These are phyloP conservation scores for Neoaliturus tenellus DNA, from an alignment of 2,888 invertebrate genomes.

Conservation along the genomic window DNA sequence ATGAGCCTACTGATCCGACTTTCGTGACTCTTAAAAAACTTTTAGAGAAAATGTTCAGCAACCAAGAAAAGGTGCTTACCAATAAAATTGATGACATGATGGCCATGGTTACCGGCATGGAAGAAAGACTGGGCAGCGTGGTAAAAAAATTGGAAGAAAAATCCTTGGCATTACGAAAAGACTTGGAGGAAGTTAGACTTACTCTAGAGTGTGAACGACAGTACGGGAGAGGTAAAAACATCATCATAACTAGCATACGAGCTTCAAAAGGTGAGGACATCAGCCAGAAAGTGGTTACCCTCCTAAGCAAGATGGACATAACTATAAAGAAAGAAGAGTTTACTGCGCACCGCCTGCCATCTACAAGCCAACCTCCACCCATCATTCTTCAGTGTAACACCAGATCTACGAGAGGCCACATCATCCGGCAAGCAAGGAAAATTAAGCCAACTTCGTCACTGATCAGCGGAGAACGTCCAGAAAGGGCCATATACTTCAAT, in stretches of 20 bases:
- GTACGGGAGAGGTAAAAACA: background rate
- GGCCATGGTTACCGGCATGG: background rate
- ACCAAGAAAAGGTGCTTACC: background rate
- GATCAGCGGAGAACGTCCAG: background rate
- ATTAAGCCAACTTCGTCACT: background rate
- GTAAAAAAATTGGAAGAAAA: background rate
- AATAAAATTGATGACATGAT: background rate
- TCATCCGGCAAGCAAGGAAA: background rate
- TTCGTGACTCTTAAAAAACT: background rate
- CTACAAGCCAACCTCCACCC: background rate
- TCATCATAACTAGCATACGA: background rate
- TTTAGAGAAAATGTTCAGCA: background rate
- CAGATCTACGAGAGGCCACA: background rate
- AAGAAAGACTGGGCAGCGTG: background rate
- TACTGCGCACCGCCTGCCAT: background rate
- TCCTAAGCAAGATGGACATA: background rate
- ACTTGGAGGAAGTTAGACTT: background rate
- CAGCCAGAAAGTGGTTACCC: background rate
- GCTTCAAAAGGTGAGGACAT: background rate
- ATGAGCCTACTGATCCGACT: constrained; percentile 1
- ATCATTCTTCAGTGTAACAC: constrained; percentile 3
- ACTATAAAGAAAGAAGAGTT: background rate
- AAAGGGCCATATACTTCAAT: constrained; percentile 2
- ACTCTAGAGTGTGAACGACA: constrained; percentile 3
- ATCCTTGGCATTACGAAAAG: background rate